A percentile compares a stretch with the other conserved stretches of the same genome.
Evolutionary conservation across 2,888 invertebrate species (phyloP).

Genomic region (Cataglyphis cursor): DNA sequence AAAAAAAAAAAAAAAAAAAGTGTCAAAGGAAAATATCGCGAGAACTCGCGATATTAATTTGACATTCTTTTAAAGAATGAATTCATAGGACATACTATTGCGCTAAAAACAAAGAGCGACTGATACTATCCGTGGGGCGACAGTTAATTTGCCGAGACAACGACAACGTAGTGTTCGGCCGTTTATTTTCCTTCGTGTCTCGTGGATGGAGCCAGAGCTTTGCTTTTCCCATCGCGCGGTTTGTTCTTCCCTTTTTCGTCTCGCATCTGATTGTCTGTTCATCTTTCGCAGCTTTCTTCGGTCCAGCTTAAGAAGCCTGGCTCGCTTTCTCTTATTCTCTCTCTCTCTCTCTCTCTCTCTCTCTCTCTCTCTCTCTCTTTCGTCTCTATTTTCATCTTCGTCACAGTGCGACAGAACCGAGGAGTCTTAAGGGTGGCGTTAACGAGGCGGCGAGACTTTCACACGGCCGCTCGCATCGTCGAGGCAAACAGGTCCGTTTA

Average conservation of each 20-base stretch:
- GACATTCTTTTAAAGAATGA: background rate
- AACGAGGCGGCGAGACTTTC: conserved; percentile 82
- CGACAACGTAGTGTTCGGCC: conserved; percentile 60
- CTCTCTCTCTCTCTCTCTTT: conserved; percentile 5
- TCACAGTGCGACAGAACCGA: conserved; percentile 49
- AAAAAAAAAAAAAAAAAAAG: too few species aligned
- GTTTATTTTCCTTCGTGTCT: conserved; percentile 80
- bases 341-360: conserved; percentile 14
- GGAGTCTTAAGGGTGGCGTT: conserved; percentile 75
- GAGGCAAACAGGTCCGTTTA: conserved; percentile 73
- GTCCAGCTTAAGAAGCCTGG: conserved; percentile 35
- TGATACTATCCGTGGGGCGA: conserved; percentile 27
- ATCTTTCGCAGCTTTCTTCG: conserved; percentile 52
- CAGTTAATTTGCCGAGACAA: conserved; percentile 79
- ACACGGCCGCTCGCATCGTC: conserved; percentile 75
- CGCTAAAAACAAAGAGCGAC: conserved; percentile 36
- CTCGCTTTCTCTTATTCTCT: conserved; percentile 25
- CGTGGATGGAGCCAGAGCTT: conserved; percentile 64
- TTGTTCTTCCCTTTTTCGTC: conserved; percentile 58
- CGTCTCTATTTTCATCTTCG: conserved; percentile 54
- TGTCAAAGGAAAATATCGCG: too few species aligned
- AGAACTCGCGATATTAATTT: too few species aligned
- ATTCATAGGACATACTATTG: background rate
- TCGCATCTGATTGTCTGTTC: conserved; percentile 33
- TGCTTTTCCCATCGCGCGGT: conserved; percentile 69